Conservation (phyloP, 2,113 vertebrate species). For the Irena cyanogastra region DNA sequence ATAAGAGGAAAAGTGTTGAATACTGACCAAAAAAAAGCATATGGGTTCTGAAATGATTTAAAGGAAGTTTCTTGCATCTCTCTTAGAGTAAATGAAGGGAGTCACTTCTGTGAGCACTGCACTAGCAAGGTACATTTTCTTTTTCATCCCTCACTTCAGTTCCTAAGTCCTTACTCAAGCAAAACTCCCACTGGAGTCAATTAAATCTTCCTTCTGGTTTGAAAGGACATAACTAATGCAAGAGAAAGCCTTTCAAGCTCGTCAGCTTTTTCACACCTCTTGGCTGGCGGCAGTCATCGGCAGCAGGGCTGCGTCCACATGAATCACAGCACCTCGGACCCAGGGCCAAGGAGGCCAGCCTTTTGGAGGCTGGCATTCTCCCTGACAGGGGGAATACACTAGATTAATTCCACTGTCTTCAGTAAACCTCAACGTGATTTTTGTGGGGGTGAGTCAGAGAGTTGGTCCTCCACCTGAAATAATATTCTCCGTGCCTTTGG, state of each 20-base stretch:
- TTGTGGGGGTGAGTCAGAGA: not conserved
- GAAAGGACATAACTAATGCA: not conserved
- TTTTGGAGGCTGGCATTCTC: not conserved
- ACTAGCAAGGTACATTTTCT: not conserved
- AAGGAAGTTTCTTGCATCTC: not conserved
- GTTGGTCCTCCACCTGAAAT: conserved; percentile 10
- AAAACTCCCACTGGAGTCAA: conserved; percentile 1
- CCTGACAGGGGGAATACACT: not conserved
- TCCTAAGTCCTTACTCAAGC: not conserved
- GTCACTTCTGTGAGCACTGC: not conserved
- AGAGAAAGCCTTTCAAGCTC: not conserved
- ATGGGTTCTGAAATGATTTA: not conserved
- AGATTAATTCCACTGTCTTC: not conserved
- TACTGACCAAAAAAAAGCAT: not conserved
- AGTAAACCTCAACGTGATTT: not conserved
- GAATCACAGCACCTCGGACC: not conserved
- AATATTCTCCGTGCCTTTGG: not conserved
- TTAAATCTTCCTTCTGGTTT: not conserved
- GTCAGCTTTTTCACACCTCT: not conserved
- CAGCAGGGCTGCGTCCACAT: not conserved
- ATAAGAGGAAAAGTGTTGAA: not conserved
- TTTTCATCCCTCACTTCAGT: not conserved
- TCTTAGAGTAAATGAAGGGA: not conserved
- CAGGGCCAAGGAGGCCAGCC: not conserved
- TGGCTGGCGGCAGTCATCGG: not conserved